Evolutionary conservation across 2,113 vertebrate species (phyloP).

Genomic region (Myanophis thanlyinensis): DNA sequence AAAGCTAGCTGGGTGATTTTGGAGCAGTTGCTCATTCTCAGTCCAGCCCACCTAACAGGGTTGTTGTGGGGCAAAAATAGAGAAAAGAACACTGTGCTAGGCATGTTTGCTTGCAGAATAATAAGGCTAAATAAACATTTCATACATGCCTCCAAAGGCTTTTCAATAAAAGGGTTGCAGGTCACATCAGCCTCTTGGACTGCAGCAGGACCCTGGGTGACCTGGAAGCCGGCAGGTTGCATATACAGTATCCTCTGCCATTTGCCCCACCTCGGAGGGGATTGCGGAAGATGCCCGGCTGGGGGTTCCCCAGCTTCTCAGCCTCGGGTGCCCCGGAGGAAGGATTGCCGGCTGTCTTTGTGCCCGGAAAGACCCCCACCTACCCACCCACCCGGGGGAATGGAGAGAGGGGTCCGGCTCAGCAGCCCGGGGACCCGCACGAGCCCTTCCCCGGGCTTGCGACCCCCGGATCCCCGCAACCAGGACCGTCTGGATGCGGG

Average conservation of each 20-base stretch:
- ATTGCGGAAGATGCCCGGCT: neutral
- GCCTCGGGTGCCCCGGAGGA: neutral
- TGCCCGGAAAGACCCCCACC: too few species aligned
- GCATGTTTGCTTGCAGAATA: neutral
- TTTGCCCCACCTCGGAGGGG: neutral
- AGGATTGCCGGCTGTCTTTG: neutral
- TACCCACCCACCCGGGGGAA: neutral
- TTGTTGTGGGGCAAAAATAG: neutral
- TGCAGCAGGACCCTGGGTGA: too few species aligned
- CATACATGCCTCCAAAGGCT: neutral
- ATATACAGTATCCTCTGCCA: neutral
- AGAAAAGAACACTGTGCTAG: neutral
- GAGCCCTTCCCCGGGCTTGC: neutral
- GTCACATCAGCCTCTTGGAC: too few species aligned
- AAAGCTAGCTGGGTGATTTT: too few species aligned
- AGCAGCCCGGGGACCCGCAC: neutral
- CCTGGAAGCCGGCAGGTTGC: too few species aligned
- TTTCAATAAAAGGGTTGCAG: too few species aligned
- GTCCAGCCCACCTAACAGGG: neutral
- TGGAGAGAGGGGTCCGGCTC: neutral
- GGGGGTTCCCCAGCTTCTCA: neutral
- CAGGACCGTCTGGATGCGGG: neutral
- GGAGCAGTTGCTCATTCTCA: neutral
- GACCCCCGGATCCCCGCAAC: neutral
- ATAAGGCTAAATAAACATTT: neutral